Conservation (phyloP, 2,888 invertebrate species). For the Patella depressa region DNA sequence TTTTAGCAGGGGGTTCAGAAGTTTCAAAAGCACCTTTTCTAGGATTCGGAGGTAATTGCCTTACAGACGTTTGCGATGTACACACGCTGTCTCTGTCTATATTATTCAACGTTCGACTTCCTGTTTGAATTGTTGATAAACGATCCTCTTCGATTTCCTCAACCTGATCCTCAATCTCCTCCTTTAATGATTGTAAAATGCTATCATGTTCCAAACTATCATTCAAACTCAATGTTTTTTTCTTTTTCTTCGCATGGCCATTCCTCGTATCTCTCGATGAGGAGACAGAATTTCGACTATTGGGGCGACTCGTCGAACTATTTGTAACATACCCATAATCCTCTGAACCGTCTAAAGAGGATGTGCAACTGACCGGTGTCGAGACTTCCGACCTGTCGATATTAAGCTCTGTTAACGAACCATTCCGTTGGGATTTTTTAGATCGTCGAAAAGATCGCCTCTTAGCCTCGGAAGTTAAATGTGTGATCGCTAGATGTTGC, state of each 20-base stretch:
- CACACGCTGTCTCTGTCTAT: constrained; percentile 10
- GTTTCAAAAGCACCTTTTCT: constrained; percentile 31
- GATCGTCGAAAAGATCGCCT: constrained; percentile 44
- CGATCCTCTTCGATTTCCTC: constrained; percentile 53
- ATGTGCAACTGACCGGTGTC: constrained; percentile 54
- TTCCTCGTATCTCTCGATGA: constrained; percentile 35
- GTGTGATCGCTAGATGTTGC: constrained; percentile 65
- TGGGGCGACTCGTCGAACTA: constrained; percentile 46
- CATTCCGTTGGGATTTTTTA: constrained; percentile 44
- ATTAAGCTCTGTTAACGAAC: constrained; percentile 46
- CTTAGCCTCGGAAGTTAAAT: constrained; percentile 52
- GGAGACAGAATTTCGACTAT: constrained; percentile 53
- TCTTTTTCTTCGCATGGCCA: constrained; percentile 53
- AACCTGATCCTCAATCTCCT: constrained; percentile 52
- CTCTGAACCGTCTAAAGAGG: constrained; percentile 54
- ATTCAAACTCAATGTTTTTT: constrained; percentile 42
- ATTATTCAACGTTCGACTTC: constrained; percentile 4
- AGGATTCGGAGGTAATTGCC: constrained; percentile 31
- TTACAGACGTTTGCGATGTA: constrained; percentile 28
- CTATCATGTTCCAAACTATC: constrained; percentile 50
- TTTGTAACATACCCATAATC: constrained; percentile 54
- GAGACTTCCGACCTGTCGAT: constrained; percentile 55
- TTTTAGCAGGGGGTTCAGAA: background rate
- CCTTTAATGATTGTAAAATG: constrained; percentile 56
- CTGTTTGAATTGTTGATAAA: constrained; percentile 19